Percentiles rank a stretch among this genome's conserved stretches.
These are phyloP conservation scores for Lanius ludovicianus DNA, from an alignment of 2,113 vertebrate genomes.

Conservation along the genomic window DNA sequence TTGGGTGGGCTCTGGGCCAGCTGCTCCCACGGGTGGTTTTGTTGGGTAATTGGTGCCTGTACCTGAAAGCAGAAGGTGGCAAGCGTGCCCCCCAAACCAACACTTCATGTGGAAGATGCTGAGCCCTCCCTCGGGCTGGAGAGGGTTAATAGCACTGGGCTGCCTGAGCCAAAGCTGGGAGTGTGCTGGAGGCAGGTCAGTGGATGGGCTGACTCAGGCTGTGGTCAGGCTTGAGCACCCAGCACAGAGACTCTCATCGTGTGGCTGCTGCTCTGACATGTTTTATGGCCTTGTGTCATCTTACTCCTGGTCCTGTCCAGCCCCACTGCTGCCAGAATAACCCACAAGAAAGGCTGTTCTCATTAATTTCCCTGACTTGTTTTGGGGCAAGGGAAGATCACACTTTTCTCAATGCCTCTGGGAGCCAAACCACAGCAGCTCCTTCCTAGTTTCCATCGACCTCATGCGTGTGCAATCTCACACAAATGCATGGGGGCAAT, in stretches of 20 bases:
- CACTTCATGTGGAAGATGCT: background rate
- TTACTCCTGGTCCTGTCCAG: background rate
- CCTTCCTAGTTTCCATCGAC: slow-evolving; percentile 15
- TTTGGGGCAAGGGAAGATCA: slow-evolving; percentile 12
- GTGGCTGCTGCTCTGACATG: slow-evolving; percentile 30
- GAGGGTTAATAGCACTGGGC: background rate
- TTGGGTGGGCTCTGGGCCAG: background rate
- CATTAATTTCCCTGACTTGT: background rate
- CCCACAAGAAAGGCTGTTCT: slow-evolving; percentile 46
- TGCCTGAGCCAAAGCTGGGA: background rate
- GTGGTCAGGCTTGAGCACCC: background rate
- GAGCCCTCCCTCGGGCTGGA: background rate
- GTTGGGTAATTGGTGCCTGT: background rate
- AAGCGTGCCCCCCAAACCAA: background rate
- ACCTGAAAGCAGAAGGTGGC: background rate
- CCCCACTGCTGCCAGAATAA: background rate
- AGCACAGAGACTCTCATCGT: background rate
- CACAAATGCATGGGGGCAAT: accelerated
- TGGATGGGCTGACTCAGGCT: slow-evolving; percentile 25
- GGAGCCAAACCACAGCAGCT: slow-evolving; percentile 33
- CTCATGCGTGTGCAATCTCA: background rate
- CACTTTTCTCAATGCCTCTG: background rate
- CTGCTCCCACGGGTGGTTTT: background rate
- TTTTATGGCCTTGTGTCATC: background rate
- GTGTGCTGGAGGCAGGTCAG: background rate